Base-by-base conservation (phyloP, 1,140 invertebrate species). In the Oncopodura yosiiana region DNA sequence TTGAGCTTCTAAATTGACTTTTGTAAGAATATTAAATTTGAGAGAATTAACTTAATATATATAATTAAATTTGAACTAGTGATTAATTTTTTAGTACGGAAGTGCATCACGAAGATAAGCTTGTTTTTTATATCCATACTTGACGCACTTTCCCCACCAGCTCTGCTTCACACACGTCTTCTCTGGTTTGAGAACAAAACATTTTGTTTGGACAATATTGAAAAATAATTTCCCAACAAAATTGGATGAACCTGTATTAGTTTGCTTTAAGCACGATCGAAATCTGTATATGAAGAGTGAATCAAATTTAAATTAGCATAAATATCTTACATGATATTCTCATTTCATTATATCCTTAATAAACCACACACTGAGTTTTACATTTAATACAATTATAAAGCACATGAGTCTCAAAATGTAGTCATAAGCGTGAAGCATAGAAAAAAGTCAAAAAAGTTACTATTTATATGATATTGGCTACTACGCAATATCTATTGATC, bases 141-240 rank as follows among this genome's bases (percentile, higher is more conserved):
- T 78, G 12, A 80, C 68, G 66, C 92, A 94, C 61, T 82, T 84
- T 1, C 89, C 88, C 83, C 83, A 87, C 80, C 84, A 87, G 2
- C 81, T 81, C 9, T 80, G 73, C 62, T 84, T 77, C 12, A 75
- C 72, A 70, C 91, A 94, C 1, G 82, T 72, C 56, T 80, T 79
- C 56, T 86, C 79, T 1, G 78, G 76, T 64, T 87, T 87, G 12
- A 95, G 70, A 1, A 87, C 77, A 70, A 95, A 95, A 67, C 91
- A 95, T 65, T 91, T 86, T 0, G 86, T 91, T 67, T 91, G 87
- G 2, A 94, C 81, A 1, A 94, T 76, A 69, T 94, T 92, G 75
- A 96, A 96, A 73, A 92, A 95, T 6, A 95, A 74, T 66, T 87
- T 87, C 2, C 92, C 91, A 63, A 95, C 87, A 56, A 94, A 78